A percentile compares a stretch with the other conserved stretches of the same genome.
Conservation (phyloP, 2,797 vertebrate genomes). For the Semaprochilodus insignis region DNA sequence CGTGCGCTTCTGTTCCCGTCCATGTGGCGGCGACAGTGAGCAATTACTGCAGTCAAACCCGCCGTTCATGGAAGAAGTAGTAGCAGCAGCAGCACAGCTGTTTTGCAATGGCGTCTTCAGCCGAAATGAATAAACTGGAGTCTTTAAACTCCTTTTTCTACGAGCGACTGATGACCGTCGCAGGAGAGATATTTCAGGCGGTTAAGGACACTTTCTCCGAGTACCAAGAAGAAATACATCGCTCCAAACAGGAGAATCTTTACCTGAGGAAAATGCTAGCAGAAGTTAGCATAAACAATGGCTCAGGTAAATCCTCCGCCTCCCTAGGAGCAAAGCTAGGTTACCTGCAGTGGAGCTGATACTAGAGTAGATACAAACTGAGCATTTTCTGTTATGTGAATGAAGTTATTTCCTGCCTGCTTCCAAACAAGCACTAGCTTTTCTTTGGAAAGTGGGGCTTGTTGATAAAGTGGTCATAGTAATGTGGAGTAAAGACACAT, state of each 20-base stretch:
- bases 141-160: constrained; percentile 38
- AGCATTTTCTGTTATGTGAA: too few relatives aligned
- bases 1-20: neutral
- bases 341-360: too few relatives aligned
- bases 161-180: constrained; percentile 25
- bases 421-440: too few relatives aligned
- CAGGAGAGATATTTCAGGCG: constrained; percentile 41
- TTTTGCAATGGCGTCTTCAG: neutral
- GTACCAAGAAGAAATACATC: constrained; percentile 33
- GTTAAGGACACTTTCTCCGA: constrained; percentile 32
- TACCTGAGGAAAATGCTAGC: constrained; percentile 34
- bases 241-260: constrained; percentile 32
- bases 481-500: too few relatives aligned
- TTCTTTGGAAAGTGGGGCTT: too few relatives aligned
- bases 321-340: neutral
- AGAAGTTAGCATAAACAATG: neutral
- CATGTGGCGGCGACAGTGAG: neutral
- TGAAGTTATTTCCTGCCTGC: too few relatives aligned
- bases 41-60: neutral
- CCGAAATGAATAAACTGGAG: constrained; percentile 23
- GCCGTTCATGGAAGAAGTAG: neutral
- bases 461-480: too few relatives aligned
- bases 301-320: neutral
- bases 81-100: neutral
- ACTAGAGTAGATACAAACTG: too few relatives aligned